These are phyloP conservation scores for Heterochromis multidens DNA, from an alignment of 2,113 vertebrate species.

Conservation along the genomic window DNA sequence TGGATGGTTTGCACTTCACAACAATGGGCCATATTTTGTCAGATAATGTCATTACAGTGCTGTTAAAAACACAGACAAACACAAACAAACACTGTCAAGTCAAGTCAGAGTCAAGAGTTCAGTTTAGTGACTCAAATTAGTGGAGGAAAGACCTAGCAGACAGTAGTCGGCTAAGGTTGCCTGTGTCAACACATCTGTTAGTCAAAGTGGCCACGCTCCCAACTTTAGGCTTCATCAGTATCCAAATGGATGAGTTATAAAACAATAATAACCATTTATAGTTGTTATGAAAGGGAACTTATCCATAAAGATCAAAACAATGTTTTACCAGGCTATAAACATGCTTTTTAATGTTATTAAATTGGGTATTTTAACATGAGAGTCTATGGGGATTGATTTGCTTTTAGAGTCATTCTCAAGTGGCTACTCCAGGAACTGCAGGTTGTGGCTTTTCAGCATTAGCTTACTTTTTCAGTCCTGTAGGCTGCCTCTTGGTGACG, in stretches of 20 bases:
- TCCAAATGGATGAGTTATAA: not conserved
- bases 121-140: not conserved
- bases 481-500: too few relatives aligned
- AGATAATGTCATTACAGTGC: not conserved
- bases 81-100: not conserved
- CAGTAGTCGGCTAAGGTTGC: not conserved
- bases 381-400: not conserved
- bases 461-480: not conserved
- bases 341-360: not conserved
- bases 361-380: not conserved
- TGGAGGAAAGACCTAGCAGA: not conserved
- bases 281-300: not conserved
- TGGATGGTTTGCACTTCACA: not conserved
- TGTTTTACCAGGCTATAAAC: not conserved
- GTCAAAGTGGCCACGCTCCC: not conserved
- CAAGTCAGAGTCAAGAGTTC: not conserved
- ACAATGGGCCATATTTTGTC: not conserved
- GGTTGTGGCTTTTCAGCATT: not conserved
- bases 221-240: not conserved
- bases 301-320: not conserved
- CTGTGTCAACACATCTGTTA: not conserved
- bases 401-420: not conserved
- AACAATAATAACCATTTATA: not conserved
- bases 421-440: not conserved
- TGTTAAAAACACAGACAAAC: not conserved